These are phyloP conservation scores for Trichoplusia ni DNA, from an alignment of 1,140 invertebrate species.

Conservation along the genomic window DNA sequence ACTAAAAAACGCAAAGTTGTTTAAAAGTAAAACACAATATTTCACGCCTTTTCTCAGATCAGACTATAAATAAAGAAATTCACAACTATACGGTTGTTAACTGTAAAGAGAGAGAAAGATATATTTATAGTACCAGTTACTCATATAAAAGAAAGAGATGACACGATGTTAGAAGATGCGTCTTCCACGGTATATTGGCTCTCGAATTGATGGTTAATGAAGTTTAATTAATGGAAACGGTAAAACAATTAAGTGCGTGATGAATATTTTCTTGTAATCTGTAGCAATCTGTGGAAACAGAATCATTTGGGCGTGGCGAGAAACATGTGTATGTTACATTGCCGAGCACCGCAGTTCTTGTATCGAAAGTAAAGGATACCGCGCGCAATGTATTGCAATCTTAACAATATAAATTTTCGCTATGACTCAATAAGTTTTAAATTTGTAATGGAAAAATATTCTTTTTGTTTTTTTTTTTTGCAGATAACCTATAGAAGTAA, in stretches of 20 bases:
- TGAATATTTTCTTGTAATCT: constrained; percentile 10
- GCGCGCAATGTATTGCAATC: too few species aligned
- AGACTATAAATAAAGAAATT: background rate
- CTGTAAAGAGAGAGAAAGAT: background rate
- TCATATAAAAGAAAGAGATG: background rate
- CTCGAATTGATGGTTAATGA: background rate
- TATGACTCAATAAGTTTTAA: too few species aligned
- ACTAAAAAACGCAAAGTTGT: too few species aligned
- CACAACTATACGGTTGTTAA: background rate
- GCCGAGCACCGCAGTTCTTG: too few species aligned
- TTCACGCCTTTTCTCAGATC: background rate
- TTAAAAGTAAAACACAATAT: background rate
- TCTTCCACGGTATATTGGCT: background rate
- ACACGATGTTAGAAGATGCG: background rate
- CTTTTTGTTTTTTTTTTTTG: too few species aligned
- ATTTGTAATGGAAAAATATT: too few species aligned
- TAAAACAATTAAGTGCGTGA: constrained; percentile 35
- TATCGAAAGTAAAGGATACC: too few species aligned
- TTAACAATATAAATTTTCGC: too few species aligned
- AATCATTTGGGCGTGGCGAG: background rate
- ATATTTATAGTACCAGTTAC: background rate
- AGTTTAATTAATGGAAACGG: constrained; percentile 34
- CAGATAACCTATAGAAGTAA: too few species aligned
- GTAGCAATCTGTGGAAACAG: background rate
- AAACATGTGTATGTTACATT: too few species aligned